These are phyloP conservation scores for Otus scops DNA, from an alignment of 2,797 vertebrate species.

Conservation along the genomic window DNA sequence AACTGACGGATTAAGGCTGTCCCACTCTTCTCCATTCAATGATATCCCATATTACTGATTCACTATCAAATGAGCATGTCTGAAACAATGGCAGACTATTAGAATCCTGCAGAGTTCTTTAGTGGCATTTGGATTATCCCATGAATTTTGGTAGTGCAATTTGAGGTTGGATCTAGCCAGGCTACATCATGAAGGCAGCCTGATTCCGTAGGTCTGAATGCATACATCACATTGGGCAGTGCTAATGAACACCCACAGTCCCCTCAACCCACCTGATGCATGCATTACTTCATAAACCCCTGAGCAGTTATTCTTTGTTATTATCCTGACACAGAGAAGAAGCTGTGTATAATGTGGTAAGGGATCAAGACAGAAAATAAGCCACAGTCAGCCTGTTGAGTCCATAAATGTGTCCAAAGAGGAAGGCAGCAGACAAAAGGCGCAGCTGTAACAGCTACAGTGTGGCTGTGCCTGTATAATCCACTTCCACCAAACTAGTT, in stretches of 20 bases:
- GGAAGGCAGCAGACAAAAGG: background rate
- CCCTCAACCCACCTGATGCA: background rate
- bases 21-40: background rate
- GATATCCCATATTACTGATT: background rate
- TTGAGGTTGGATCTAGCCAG: background rate
- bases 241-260: background rate
- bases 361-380: background rate
- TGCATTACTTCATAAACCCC: background rate
- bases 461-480: background rate
- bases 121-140: background rate
- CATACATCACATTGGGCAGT: background rate
- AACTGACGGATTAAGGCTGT: background rate
- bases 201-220: background rate
- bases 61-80: background rate
- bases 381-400: background rate
- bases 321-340: background rate
- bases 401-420: background rate
- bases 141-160: background rate
- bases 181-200: accelerated
- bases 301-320: background rate
- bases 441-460: background rate
- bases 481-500: background rate
- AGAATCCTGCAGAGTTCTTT: background rate
- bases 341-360: background rate
- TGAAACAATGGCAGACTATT: background rate